These are phyloP conservation scores for Netelia melanura DNA, from an alignment of 2,888 invertebrate species.

Conservation along the genomic window DNA sequence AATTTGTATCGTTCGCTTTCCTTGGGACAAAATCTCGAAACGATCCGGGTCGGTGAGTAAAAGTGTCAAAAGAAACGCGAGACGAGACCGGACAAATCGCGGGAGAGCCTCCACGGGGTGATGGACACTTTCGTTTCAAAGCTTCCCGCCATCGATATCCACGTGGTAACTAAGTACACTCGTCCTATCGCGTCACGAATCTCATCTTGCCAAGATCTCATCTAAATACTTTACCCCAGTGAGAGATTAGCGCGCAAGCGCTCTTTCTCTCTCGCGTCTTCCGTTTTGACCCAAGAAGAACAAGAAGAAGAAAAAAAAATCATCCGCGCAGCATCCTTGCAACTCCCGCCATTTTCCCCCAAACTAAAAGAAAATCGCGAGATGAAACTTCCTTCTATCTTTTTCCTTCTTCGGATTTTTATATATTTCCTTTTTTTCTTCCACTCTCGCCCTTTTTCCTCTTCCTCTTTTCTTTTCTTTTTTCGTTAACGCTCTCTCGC, in stretches of 20 bases:
- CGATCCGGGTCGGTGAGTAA: constrained; percentile 16
- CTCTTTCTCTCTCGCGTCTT: constrained; percentile 37
- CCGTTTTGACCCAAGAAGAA: constrained; percentile 17
- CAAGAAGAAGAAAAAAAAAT: background rate
- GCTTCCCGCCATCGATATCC: background rate
- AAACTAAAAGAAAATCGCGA: constrained; percentile 36
- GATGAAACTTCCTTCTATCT: constrained; percentile 25
- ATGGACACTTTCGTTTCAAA: constrained; percentile 14
- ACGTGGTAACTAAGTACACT: background rate
- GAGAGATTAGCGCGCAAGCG: constrained; percentile 52
- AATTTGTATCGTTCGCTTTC: background rate
- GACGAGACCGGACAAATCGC: constrained; percentile 24
- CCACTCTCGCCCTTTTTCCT: constrained; percentile 44
- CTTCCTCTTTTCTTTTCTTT: constrained; percentile 52
- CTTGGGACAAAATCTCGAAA: constrained; percentile 38
- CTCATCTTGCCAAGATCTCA: constrained; percentile 58
- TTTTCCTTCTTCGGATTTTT: constrained; percentile 34
- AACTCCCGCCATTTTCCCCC: background rate
- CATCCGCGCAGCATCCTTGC: background rate
- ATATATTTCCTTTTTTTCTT: constrained; percentile 53
- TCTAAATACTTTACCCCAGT: constrained; percentile 49
- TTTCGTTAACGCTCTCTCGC: constrained; percentile 45
- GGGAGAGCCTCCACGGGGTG: background rate
- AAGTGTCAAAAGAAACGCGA: constrained; percentile 56
- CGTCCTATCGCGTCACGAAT: constrained; percentile 56